Percentiles rank a stretch among this genome's conserved stretches.
These are phyloP conservation scores for Sycophila texana DNA, from an alignment of 2,888 invertebrate species.

Conservation along the genomic window DNA sequence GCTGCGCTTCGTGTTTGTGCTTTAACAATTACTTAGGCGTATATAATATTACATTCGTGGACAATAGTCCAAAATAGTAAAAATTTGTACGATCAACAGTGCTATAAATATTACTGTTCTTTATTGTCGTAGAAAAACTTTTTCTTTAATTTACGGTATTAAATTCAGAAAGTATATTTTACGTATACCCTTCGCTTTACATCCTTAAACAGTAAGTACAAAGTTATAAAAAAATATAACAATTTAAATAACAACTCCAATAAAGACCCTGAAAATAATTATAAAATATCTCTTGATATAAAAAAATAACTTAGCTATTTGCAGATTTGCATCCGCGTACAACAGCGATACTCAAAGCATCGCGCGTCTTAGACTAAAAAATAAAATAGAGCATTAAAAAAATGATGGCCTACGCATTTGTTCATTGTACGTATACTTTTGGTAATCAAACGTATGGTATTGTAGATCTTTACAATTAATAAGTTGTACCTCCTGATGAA, in stretches of 20 bases:
- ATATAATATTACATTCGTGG: no score
- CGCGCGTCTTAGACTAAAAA: neutral
- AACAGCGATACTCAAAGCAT: neutral
- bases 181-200: neutral
- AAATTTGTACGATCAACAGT: no score
- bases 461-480: neutral
- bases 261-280: constrained; percentile 12
- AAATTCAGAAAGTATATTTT: no score
- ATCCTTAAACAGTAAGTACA: constrained; percentile 26
- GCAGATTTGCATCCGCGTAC: neutral
- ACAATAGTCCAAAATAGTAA: no score
- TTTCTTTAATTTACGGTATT: no score
- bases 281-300: neutral
- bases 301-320: constrained; percentile 2
- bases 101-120: no score
- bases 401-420: neutral
- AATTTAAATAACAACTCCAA: constrained; percentile 1
- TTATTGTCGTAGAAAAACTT: no score
- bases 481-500: neutral
- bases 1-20: no score
- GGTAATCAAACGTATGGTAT: neutral
- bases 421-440: neutral
- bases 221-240: constrained; percentile 37
- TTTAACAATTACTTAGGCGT: no score
- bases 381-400: neutral